Evolutionary conservation across 37 sponge, comb jelly and placozoan genomes (phyloP).

Genomic region (Tethya wilhelma): DNA sequence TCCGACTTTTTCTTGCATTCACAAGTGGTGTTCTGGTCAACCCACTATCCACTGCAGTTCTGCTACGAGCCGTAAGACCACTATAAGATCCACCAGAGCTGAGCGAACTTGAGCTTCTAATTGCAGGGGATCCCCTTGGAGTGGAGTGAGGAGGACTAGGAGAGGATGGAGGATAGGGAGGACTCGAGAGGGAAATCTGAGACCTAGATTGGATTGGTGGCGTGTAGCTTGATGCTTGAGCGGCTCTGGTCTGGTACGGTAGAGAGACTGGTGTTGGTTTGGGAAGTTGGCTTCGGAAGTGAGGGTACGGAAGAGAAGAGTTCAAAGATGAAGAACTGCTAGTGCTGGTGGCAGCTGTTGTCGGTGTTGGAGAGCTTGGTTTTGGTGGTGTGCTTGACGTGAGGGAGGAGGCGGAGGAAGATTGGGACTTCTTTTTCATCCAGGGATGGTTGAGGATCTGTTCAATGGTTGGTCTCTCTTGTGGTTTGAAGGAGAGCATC

Average conservation of each 20-base stretch:
- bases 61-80: not conserved
- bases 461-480: slow-evolving; percentile 67
- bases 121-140: not conserved
- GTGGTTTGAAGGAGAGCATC: slow-evolving; percentile 62
- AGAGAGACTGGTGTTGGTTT: not conserved
- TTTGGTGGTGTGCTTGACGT: not conserved
- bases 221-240: not conserved
- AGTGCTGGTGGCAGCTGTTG: too few species aligned
- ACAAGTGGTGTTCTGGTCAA: slow-evolving; percentile 9
- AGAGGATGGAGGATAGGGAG: not conserved
- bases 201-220: slow-evolving; percentile 7
- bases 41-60: not conserved
- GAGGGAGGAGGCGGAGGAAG: not conserved
- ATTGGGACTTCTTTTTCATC: slow-evolving; percentile 15
- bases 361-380: too few species aligned
- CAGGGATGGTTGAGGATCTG: slow-evolving; percentile 77
- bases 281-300: too few species aligned
- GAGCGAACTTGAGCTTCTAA: not conserved
- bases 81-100: too few species aligned
- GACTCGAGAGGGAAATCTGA: not conserved
- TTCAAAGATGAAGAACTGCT: too few species aligned
- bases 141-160: slow-evolving; percentile 5
- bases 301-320: slow-evolving; percentile 3
- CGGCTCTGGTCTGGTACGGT: slow-evolving; percentile 21
- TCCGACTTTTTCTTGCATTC: not conserved